Base-by-base conservation (phyloP, 2,797 vertebrate species). In the Acanthurus lineatus region DNA sequence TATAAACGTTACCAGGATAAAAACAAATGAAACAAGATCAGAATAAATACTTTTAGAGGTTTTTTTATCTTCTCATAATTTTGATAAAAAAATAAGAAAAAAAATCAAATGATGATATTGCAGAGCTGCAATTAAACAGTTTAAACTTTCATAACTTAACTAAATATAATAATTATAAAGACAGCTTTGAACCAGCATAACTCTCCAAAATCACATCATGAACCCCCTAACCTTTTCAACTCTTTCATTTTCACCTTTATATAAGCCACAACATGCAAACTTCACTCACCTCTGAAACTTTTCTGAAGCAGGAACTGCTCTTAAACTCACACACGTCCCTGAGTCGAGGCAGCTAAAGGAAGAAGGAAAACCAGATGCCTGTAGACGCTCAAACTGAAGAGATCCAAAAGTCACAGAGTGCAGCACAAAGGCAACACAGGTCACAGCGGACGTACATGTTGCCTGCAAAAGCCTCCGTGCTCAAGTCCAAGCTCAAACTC, bases 401-500 rank as follows among this genome's bases (percentile, higher is more conserved):
- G 73, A 85, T 92, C 91, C 89, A 79, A 51, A 85, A 77, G 87
- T 76, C 79, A 82, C 65, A 52, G 75, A 88, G 56, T 45, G 44
- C 71, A 64, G 57, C 81, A 57, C 73, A 84, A 68, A 85, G 78
- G 32, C 79, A 78, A 35, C 78, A 25, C 72, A 79, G 84, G 88
- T 80, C 83, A 81, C 76, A 73, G 84, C 67, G 35, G 53, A 16
- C 60, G 14, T 47, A 79, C 88, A 76, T 44, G 83, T 71, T 79
- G 76, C 71, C 77, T 71, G 48, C 69, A 60, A 72, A 88, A 86
- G 82, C 74, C 82, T 88, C 86, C 49, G 0, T 81, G 82, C 72
- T 84, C 59, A 80, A 88, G 84, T 92, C 90, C 85, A 76, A 76
- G 84, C 87, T 86, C 89, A 85, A 77, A 87, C 75, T 86, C 59